Evolutionary conservation across 2,113 vertebrate species (phyloP), one percentile per base, ranked within the genome.

Genomic region (Ammodytes dubius): DNA sequence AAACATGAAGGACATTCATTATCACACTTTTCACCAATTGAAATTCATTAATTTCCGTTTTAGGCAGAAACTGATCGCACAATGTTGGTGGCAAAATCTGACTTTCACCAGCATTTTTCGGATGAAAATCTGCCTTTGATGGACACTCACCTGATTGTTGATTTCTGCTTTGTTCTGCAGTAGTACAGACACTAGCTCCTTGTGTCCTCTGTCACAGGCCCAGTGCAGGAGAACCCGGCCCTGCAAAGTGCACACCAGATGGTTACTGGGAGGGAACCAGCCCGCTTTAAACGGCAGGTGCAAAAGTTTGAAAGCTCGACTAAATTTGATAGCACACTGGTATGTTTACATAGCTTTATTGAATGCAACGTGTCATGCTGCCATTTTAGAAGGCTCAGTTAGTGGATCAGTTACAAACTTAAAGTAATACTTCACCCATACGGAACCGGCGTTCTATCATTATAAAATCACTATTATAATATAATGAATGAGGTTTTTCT

Each of bases 201-300:
- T 97, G 91, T 99, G 98, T 87, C 98, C 98, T 94, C 98, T 94
- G 87, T 99, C 98, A 68, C 98, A 99, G 0, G 97, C 96, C 98
- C 98, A 99, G 81, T 99, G 98, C 56, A 99, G 95, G 37, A 99
- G 95, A 61, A 96, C 94, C 81, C 97, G 95, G 14, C 98, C 97
- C 98, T 99, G 89, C 87, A 86, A 42, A 40, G 59, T 39, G 77
- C 59, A 77, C 9, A 66, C 40, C 14, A 8, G 6, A 60, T 14
- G 7, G 58, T 50, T 9, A 53, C 5, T 15, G 17, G 15, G 37
- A 64, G 57, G 27, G 5, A 49, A 13, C 2, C 0, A 3, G 19
- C 13, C 5, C 3, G 45, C 46, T 5, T 40, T 67, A 5, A 72
- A 66, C 8, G 6, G 3, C 6, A 53, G 4, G 52, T 35, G 1